These are phyloP conservation scores for Acomys russatus DNA, from an alignment of 2,797 vertebrate genomes.

Conservation along the genomic window DNA sequence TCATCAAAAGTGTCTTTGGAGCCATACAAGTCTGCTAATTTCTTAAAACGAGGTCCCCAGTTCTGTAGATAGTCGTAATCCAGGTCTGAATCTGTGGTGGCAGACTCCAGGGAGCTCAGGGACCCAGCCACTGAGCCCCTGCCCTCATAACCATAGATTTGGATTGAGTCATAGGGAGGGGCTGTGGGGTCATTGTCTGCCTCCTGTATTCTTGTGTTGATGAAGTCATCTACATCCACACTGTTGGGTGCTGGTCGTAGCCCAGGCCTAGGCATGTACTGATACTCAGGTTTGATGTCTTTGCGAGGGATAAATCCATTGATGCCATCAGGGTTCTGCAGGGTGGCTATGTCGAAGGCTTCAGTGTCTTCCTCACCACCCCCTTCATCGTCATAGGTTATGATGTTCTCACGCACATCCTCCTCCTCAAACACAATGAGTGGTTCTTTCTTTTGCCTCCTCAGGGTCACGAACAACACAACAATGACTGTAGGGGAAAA, in stretches of 20 bases:
- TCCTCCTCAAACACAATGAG: slow-evolving; percentile 98
- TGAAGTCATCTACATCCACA: slow-evolving; percentile 98
- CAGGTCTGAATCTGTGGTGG: slow-evolving; percentile 98
- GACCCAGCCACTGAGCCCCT: slow-evolving; percentile 97
- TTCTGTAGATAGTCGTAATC: slow-evolving; percentile 99
- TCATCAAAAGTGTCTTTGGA: slow-evolving; percentile 98
- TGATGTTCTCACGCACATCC: slow-evolving; percentile 98
- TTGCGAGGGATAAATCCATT: slow-evolving; percentile 98
- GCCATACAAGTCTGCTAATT: slow-evolving; percentile 99
- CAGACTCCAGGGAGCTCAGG: slow-evolving; percentile 97
- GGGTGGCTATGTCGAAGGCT: slow-evolving; percentile 97
- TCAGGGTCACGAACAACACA: slow-evolving; percentile 96
- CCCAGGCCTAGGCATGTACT: slow-evolving; percentile 94
- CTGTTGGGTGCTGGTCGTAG: slow-evolving; percentile 93
- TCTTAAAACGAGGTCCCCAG: slow-evolving; percentile 99
- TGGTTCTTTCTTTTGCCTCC: slow-evolving; percentile 98
- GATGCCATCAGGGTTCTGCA: slow-evolving; percentile 98
- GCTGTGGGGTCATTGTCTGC: slow-evolving; percentile 97
- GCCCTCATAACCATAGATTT: slow-evolving; percentile 99
- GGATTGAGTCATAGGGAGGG: slow-evolving; percentile 98
- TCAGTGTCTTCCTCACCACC: slow-evolving; percentile 99
- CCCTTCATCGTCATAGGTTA: slow-evolving; percentile 98
- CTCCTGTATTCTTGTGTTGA: slow-evolving; percentile 96
- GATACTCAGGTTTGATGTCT: slow-evolving; percentile 98
- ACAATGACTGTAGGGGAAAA: slow-evolving; percentile 90